Percentiles rank a stretch among this genome's conserved stretches.
Conservation (phyloP, 2,888 invertebrate genomes). For the Timandra comae region DNA sequence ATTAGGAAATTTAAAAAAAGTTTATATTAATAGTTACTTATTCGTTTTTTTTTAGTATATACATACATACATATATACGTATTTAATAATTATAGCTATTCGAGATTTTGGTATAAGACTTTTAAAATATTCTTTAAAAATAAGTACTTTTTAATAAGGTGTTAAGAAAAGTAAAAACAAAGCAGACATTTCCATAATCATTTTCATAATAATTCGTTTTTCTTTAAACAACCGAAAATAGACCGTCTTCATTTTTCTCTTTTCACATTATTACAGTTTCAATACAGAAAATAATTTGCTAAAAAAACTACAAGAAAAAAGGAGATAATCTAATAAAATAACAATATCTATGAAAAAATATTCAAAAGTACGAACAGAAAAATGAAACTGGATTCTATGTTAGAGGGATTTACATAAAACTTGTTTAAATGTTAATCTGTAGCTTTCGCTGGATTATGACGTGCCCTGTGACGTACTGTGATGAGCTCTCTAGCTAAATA, state of each 20-base stretch:
- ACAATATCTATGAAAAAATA: constrained; percentile 33
- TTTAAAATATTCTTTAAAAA: too few species aligned
- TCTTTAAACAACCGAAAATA: background rate
- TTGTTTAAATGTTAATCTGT: constrained; percentile 74
- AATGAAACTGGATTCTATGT: constrained; percentile 45
- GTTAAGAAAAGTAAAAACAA: too few species aligned
- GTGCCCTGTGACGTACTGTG: constrained; percentile 49
- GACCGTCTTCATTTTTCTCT: background rate
- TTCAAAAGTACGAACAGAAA: constrained; percentile 43
- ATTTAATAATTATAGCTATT: too few species aligned
- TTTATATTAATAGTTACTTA: too few species aligned
- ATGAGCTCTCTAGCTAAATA: constrained; percentile 37
- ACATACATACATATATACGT: too few species aligned
- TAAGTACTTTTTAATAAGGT: too few species aligned
- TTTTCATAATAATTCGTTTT: background rate
- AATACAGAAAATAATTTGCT: background rate
- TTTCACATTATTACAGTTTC: background rate
- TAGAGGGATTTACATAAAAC: constrained; percentile 68
- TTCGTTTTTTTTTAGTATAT: too few species aligned
- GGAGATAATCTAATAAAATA: constrained; percentile 26
- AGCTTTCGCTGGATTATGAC: constrained; percentile 56
- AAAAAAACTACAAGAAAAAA: constrained; percentile 9
- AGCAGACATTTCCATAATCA: too few species aligned
- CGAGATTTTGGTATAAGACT: too few species aligned
- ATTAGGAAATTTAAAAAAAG: too few species aligned